Percentiles rank a stretch among this genome's conserved stretches.
phyloP scores from a whole-genome alignment of 35 echinoderm and acorn worm species.

The Ophioderma brevispina region DNA sequence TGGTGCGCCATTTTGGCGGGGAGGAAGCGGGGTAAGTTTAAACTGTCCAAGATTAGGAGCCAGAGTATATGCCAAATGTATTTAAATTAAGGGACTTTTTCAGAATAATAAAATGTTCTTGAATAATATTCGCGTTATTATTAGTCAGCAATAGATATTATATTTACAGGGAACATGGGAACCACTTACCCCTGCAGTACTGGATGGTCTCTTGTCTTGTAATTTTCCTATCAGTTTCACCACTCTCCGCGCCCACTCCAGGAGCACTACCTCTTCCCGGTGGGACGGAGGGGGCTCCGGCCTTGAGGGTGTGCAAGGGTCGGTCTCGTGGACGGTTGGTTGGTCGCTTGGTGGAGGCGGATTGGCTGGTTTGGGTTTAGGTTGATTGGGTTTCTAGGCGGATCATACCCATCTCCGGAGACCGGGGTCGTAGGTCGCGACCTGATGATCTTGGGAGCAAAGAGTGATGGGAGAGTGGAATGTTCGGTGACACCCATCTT shows the following conservation, averaged over 20 bases:
- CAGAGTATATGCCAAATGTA: no score
- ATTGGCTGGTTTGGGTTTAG: constrained; percentile 13
- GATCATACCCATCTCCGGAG: not conserved
- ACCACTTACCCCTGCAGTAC: not conserved
- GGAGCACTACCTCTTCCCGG: not conserved
- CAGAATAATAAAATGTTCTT: no score
- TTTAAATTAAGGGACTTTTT: no score
- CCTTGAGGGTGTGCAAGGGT: no score
- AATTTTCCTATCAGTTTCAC: not conserved
- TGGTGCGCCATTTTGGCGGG: no score
- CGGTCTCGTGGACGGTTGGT: constrained; percentile 52
- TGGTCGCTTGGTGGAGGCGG: constrained; percentile 48
- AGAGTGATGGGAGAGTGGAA: constrained; percentile 40
- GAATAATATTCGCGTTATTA: no score
- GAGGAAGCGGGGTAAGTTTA: no score
- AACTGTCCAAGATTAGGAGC: no score
- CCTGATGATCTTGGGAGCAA: constrained; percentile 27
- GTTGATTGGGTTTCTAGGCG: not conserved
- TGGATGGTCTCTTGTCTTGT: not conserved
- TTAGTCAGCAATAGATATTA: no score
- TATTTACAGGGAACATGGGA: no score
- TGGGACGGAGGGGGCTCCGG: no score
- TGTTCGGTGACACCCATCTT: not conserved
- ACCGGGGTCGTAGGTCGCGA: constrained; percentile 7
- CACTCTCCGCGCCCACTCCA: not conserved